phyloP scores from a whole-genome alignment of 2,797 vertebrate genomes.

The Lutjanus argentimaculatus region DNA sequence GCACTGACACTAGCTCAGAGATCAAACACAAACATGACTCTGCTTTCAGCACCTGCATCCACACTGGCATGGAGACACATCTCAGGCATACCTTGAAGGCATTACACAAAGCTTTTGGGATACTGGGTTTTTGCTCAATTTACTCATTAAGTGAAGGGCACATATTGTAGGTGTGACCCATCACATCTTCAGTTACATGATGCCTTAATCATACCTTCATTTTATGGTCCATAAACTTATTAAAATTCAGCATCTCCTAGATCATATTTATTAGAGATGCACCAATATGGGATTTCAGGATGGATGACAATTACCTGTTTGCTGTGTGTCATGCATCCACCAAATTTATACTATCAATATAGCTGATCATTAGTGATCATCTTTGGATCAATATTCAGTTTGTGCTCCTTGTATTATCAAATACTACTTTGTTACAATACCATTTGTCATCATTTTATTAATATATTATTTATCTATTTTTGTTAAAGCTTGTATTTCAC shows the following conservation, averaged over 20 bases:
- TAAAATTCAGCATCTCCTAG: neutral
- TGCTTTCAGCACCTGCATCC: slow-evolving; percentile 28
- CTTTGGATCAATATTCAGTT: neutral
- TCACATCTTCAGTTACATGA: slow-evolving; percentile 6
- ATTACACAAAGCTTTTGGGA: neutral
- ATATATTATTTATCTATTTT: no score
- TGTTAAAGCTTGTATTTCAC: neutral
- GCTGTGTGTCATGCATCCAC: neutral
- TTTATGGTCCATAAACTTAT: neutral
- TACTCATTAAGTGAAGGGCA: neutral
- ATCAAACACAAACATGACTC: slow-evolving; percentile 37
- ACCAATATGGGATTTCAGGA: neutral
- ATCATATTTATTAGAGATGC: neutral
- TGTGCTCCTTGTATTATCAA: neutral
- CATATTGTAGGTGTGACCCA: neutral
- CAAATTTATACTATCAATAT: neutral
- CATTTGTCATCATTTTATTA: neutral
- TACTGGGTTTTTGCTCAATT: neutral
- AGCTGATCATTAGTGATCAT: neutral
- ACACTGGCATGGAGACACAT: slow-evolving; percentile 19
- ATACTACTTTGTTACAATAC: neutral
- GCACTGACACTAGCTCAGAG: slow-evolving; percentile 61
- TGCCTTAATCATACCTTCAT: neutral
- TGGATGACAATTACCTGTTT: neutral
- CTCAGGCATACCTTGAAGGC: slow-evolving; percentile 9